Evolutionary conservation across 1,140 invertebrate genomes (phyloP), one percentile per base, ranked within the genome.

Genomic region (Atta colombica): DNA sequence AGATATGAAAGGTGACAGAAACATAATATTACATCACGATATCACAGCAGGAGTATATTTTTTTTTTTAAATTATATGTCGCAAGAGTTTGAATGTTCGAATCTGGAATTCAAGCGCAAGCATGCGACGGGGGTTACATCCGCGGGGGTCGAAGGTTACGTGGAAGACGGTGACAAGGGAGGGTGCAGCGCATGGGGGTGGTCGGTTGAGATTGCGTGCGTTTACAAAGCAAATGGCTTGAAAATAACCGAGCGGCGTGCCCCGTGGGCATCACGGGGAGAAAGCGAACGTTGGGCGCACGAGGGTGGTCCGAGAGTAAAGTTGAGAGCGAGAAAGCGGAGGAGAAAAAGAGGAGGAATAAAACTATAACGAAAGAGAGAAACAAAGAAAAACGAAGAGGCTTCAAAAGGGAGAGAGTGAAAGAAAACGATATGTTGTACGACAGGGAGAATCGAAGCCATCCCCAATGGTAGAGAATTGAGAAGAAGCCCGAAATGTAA

Each of bases 151-250:
- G 86, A 69, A 74, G 21, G 63, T 39, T 49, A 55, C 71, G 65
- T n/a, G 77, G 28, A 78, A 55, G 74, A 77, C 82, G 75, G 2
- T 39, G 58, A 6, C 31, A 25, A 77, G 77, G 66, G 69, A 75
- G 71, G 65, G 61, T 66, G 51, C 51, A 60, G 49, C 61, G 74
- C 66, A 31, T 12, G 88, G 87, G 78, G 82, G 77, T 84, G 85
- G 45, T 87, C 65, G 71, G 89, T 88, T 87, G 94, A 94, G 94
- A 95, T 95, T 95, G 94, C 92, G 88, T 91, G 91, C 94, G 95
- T 95, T 95, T 95, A 95, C 94, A 94, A 94, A 95, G 94, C 93
- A 95, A 95, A 95, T 95, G 95, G 94, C 92, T 95, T 89, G 95
- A 95, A 94, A 95, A 94, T 95, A 95, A 95, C 92, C 91, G 93